These are phyloP conservation scores for Colius striatus DNA, from an alignment of 2,113 vertebrate species.

Conservation along the genomic window DNA sequence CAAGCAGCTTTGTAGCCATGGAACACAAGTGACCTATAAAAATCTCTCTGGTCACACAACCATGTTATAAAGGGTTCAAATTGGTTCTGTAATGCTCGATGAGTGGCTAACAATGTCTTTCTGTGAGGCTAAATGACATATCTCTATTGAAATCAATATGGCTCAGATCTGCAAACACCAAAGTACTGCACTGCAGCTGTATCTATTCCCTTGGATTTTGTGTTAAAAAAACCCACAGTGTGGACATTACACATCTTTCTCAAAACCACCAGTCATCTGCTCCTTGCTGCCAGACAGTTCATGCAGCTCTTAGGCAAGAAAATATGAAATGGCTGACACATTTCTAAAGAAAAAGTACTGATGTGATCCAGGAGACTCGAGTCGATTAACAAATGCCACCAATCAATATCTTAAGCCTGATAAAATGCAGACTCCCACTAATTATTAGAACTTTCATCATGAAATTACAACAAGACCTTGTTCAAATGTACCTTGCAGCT, in stretches of 20 bases:
- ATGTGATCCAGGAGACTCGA: conserved; percentile 7
- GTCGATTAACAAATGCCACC: conserved; percentile 44
- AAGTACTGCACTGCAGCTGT: conserved; percentile 10
- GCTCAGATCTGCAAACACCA: not conserved
- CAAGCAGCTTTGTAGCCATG: not conserved
- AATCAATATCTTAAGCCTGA: conserved; percentile 50
- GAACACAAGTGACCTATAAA: conserved; percentile 43
- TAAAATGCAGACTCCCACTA: conserved; percentile 47
- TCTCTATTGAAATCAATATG: conserved; percentile 2
- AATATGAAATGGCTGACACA: not conserved
- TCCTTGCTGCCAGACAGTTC: not conserved
- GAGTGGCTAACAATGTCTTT: conserved; percentile 11
- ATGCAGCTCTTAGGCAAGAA: not conserved
- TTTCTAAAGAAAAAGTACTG: conserved; percentile 50
- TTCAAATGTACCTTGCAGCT: conserved; percentile 32
- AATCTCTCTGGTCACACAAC: not conserved
- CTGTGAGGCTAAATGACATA: conserved; percentile 8
- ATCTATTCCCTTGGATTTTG: not conserved
- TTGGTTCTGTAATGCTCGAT: not conserved
- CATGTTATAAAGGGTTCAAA: not conserved
- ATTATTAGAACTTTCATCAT: conserved; percentile 52
- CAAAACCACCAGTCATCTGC: not conserved
- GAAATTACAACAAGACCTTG: conserved; percentile 56
- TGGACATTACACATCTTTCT: not conserved
- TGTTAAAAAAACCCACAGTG: not conserved